A percentile compares a stretch with the other conserved stretches of the same genome.
These are phyloP conservation scores for Chrysemys picta DNA, from an alignment of 2,113 vertebrate genomes.

Conservation along the genomic window DNA sequence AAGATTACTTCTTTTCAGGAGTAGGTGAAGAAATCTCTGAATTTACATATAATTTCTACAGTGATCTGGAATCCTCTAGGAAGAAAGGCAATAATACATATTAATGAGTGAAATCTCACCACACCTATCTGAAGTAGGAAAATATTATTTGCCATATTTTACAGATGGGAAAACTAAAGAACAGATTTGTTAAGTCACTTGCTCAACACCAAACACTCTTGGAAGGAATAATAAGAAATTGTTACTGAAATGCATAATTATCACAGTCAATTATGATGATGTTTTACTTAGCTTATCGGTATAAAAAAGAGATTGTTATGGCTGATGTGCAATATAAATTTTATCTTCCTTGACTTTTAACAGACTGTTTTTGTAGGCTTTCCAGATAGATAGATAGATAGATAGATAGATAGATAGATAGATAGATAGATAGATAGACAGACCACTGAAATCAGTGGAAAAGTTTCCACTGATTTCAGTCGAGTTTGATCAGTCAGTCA, in stretches of 20 bases:
- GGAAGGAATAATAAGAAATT: constrained; percentile 13
- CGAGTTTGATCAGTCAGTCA: not conserved
- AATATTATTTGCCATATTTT: not conserved
- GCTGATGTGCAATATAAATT: not conserved
- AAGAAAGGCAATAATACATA: not conserved
- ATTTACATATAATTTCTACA: not conserved
- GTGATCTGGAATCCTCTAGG: not conserved
- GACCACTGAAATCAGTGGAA: not conserved
- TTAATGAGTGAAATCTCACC: not conserved
- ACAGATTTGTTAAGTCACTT: not conserved
- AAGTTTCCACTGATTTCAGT: not conserved
- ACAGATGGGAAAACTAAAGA: not conserved
- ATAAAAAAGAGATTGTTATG: not conserved
- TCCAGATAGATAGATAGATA: not conserved
- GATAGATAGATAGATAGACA: accelerated
- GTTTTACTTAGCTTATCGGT: constrained; percentile 7
- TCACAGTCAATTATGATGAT: not conserved
- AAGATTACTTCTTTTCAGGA: not conserved
- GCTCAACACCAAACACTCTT: not conserved
- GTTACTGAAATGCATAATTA: not conserved
- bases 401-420: too few species aligned
- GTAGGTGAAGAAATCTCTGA: not conserved
- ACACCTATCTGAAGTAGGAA: not conserved
- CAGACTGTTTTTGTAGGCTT: not conserved
- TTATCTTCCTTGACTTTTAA: not conserved